These are phyloP conservation scores for Drosophila pruinosa DNA, from an alignment of 1,140 invertebrate species.

Conservation along the genomic window DNA sequence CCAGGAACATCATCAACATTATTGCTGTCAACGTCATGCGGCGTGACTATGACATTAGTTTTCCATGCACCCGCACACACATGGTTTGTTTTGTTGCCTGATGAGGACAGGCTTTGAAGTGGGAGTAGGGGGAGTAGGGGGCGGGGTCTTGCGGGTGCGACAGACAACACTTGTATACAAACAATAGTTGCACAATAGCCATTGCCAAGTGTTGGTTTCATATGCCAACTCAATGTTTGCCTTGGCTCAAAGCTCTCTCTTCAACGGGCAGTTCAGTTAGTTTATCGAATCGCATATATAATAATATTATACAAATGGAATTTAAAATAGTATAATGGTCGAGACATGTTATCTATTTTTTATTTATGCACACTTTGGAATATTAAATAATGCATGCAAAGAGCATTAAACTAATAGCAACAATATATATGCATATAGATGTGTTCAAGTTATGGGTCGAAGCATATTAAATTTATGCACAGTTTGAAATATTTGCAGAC, in stretches of 20 bases:
- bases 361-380: too few species aligned
- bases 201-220: constrained; percentile 31
- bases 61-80: constrained; percentile 27
- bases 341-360: too few species aligned
- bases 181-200: constrained; percentile 19
- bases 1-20: constrained; percentile 47
- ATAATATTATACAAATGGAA: too few species aligned
- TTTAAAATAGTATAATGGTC: too few species aligned
- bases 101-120: background rate
- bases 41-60: constrained; percentile 74
- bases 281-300: background rate
- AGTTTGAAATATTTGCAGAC: background rate
- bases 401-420: too few species aligned
- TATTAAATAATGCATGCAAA: too few species aligned
- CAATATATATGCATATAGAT: too few species aligned
- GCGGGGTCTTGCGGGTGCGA: background rate
- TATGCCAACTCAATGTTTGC: constrained; percentile 22
- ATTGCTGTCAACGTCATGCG: constrained; percentile 66
- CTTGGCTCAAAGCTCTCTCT: background rate
- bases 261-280: constrained; percentile 4
- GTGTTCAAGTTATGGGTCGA: too few species aligned
- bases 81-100: background rate
- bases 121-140: background rate
- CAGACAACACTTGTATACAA: constrained; percentile 20
- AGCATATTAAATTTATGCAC: too few species aligned